These are phyloP conservation scores for Meteorus sp. DNA, from an alignment of 1,140 invertebrate genomes.

Conservation along the genomic window DNA sequence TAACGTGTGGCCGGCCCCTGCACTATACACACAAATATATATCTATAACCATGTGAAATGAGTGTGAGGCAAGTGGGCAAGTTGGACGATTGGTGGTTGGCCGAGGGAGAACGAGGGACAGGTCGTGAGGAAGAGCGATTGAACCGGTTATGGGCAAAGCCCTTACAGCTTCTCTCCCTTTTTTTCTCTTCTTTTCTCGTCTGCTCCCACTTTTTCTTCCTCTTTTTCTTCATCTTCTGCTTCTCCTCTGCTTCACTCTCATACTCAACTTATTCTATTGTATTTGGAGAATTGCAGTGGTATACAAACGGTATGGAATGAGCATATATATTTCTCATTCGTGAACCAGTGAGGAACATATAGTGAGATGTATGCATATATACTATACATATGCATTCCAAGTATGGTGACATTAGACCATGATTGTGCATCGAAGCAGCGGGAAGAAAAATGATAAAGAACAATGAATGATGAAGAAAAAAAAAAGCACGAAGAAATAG, in stretches of 20 bases:
- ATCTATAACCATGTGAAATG: slow-evolving; percentile 12
- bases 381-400: too few species aligned
- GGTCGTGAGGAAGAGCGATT: slow-evolving; percentile 35
- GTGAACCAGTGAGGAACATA: slow-evolving; percentile 29
- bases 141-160: slow-evolving; percentile 60
- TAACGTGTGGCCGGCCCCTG: slow-evolving; percentile 31
- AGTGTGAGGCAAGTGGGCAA: slow-evolving; percentile 41
- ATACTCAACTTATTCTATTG: too few species aligned
- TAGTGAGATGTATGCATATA: too few species aligned
- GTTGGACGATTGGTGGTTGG: slow-evolving; percentile 35
- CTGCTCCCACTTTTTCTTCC: slow-evolving; percentile 35
- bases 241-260: too few species aligned
- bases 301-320: too few species aligned
- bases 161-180: slow-evolving; percentile 39
- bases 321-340: not conserved
- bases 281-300: too few species aligned
- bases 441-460: not conserved
- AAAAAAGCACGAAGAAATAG: slow-evolving; percentile 1
- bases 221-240: slow-evolving; percentile 38
- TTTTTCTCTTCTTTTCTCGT: slow-evolving; percentile 33
- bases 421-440: slow-evolving; percentile 40
- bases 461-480: not conserved
- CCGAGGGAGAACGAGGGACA: slow-evolving; percentile 40
- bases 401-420: slow-evolving; percentile 59
- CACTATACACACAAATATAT: slow-evolving; percentile 31